A percentile compares a stretch with the other conserved stretches of the same genome.
Evolutionary conservation across 2,888 invertebrate species (phyloP).

Genomic region (Aporophyla nigra): DNA sequence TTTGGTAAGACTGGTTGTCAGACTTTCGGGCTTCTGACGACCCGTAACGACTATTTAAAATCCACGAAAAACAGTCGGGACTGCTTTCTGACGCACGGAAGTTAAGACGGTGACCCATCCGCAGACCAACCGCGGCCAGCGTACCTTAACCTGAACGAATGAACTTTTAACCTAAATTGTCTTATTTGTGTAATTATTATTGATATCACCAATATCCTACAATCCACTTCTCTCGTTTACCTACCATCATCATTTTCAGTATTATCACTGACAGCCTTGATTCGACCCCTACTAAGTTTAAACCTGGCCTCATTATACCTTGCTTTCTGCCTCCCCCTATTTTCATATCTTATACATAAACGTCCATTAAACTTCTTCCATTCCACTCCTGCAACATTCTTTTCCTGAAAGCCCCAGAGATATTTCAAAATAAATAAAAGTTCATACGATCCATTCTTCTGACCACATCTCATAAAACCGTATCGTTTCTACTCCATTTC

Average conservation of each 20-base stretch:
- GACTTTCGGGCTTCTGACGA: no score
- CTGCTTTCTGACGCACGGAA: no score
- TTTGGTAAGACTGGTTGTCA: no score
- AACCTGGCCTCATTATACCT: background rate
- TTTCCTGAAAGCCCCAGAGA: constrained; percentile 44
- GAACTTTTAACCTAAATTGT: background rate
- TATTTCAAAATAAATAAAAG: constrained; percentile 62
- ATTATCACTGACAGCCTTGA: background rate
- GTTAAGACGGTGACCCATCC: no score
- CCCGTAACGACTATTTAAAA: no score
- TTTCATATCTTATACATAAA: background rate
- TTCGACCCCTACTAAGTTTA: background rate
- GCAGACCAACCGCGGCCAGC: no score
- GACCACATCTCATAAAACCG: constrained; percentile 68
- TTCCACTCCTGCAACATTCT: constrained; percentile 9
- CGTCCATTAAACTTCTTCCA: background rate
- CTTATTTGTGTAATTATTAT: no score
- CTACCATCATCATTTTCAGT: background rate
- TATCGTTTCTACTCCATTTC: constrained; percentile 59
- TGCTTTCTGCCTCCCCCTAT: background rate
- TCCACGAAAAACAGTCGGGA: no score
- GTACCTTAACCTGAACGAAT: background rate
- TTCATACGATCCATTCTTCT: constrained; percentile 59
- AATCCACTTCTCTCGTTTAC: background rate
- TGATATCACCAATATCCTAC: background rate